A percentile compares a stretch with the other conserved stretches of the same genome.
Evolutionary conservation across 2,888 invertebrate species (phyloP).

Genomic region (Zhengitettix transpicula): DNA sequence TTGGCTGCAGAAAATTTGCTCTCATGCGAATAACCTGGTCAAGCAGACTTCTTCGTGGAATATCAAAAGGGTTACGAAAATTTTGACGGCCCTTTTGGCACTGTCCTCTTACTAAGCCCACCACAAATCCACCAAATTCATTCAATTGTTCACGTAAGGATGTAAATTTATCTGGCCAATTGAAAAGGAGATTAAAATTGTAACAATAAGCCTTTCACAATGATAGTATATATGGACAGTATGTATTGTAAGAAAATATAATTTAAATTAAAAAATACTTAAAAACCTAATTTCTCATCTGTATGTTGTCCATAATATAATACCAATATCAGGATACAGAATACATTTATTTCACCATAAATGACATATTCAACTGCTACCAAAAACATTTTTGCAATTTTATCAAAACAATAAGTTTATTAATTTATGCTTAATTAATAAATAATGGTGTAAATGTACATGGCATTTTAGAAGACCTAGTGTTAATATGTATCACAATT

Average conservation of each 20-base stretch:
- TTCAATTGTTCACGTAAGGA: slow-evolving; percentile 69
- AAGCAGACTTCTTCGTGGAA: slow-evolving; percentile 70
- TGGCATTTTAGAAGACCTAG: too few species aligned
- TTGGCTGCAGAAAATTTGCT: slow-evolving; percentile 76
- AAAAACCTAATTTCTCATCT: not conserved
- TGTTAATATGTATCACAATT: too few species aligned
- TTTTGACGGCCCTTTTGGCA: slow-evolving; percentile 41
- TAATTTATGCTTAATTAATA: too few species aligned
- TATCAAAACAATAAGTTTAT: too few species aligned
- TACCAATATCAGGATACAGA: too few species aligned
- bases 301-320: not conserved
- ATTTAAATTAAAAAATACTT: not conserved
- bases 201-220: not conserved
- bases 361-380: too few species aligned
- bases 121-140: slow-evolving; percentile 71
- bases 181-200: not conserved
- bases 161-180: slow-evolving; percentile 50
- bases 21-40: slow-evolving; percentile 92
- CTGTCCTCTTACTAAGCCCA: slow-evolving; percentile 41
- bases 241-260: not conserved
- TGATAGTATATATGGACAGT: too few species aligned
- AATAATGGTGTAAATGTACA: too few species aligned
- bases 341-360: too few species aligned
- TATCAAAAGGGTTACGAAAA: slow-evolving; percentile 91
- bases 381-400: too few species aligned